A percentile compares a stretch with the other conserved stretches of the same genome.
phyloP scores from a whole-genome alignment of 2,888 invertebrate species.

The Ametastegia equiseti region DNA sequence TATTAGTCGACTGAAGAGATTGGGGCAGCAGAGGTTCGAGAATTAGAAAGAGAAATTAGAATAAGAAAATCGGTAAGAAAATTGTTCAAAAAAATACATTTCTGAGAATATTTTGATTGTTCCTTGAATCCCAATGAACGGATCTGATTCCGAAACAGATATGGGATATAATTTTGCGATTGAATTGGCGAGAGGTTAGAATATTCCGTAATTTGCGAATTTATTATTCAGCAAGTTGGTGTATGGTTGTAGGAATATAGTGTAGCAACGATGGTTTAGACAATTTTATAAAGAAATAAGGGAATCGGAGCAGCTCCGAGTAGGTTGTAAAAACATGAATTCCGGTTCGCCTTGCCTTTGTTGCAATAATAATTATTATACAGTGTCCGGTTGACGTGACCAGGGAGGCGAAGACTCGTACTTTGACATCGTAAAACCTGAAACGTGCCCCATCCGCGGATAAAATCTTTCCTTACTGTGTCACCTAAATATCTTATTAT shows the following conservation, averaged over 20 bases:
- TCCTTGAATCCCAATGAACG: neutral
- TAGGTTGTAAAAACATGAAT: slow-evolving; percentile 53
- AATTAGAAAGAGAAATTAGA: too few relatives aligned
- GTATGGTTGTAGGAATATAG: too few relatives aligned
- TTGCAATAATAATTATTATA: slow-evolving; percentile 33
- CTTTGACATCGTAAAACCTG: slow-evolving; percentile 64
- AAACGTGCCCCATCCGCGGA: neutral
- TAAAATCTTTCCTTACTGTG: neutral
- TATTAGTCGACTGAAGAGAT: too few relatives aligned
- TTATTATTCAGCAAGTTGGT: neutral
- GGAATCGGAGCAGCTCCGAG: slow-evolving; percentile 9
- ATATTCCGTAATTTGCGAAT: neutral
- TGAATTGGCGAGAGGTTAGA: neutral
- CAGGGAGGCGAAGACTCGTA: slow-evolving; percentile 47
- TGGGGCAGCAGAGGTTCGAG: too few relatives aligned
- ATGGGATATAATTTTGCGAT: neutral
- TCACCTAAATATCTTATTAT: neutral
- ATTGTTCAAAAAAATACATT: neutral
- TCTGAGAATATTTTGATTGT: neutral
- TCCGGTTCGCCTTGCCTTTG: slow-evolving; percentile 26
- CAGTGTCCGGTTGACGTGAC: slow-evolving; percentile 50
- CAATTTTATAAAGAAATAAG: slow-evolving; percentile 61
- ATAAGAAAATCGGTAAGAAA: neutral
- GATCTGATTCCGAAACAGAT: neutral
- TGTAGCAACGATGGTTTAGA: neutral